Evolutionary conservation across 2,113 vertebrate genomes (phyloP).

Genomic region (Dolichotis patagonum): DNA sequence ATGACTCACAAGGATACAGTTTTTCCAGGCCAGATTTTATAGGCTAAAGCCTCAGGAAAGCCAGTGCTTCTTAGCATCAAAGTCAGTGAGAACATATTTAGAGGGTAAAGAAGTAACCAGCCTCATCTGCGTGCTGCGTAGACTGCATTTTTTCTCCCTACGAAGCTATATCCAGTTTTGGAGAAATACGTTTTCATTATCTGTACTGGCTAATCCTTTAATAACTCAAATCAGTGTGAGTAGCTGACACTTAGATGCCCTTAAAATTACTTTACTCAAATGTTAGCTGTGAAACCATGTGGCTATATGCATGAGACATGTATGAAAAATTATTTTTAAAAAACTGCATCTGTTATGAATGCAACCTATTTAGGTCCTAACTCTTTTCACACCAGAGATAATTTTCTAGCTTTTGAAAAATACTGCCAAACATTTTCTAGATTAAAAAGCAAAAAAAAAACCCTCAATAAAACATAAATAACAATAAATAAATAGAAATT

Average conservation of each 20-base stretch:
- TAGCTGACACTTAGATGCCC: background rate
- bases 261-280: constrained; percentile 43
- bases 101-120: background rate
- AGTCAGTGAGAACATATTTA: background rate
- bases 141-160: background rate
- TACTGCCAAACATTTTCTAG: background rate
- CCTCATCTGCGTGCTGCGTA: background rate
- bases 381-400: constrained; percentile 8
- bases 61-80: background rate
- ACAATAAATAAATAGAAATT: constrained; percentile 2
- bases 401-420: constrained; percentile 27
- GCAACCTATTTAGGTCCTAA: background rate
- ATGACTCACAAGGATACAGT: background rate
- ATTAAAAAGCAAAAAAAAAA: background rate
- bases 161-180: constrained; percentile 28
- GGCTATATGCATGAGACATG: background rate
- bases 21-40: background rate
- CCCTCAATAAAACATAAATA: background rate
- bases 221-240: constrained; percentile 21
- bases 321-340: background rate
- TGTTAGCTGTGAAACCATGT: background rate
- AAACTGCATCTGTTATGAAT: background rate
- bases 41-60: background rate
- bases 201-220: constrained; percentile 45
- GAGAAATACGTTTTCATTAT: constrained; percentile 36